Conservation (phyloP, 1,140 invertebrate species). For the Conus ventricosus region DNA sequence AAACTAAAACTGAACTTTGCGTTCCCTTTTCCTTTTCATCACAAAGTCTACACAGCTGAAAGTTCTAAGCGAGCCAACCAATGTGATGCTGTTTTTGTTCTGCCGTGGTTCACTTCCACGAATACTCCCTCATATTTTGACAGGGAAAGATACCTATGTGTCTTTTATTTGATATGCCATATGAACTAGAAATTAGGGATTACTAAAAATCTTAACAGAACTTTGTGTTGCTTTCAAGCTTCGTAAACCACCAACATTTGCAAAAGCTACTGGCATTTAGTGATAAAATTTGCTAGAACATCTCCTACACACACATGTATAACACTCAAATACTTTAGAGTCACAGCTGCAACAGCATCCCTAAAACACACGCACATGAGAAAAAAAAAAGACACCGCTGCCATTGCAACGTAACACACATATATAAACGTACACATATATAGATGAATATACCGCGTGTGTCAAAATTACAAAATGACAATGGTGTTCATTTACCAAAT, state of each 20-base stretch:
- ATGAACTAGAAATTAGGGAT: background rate
- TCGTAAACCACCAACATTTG: background rate
- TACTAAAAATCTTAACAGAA: background rate
- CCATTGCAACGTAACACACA: background rate
- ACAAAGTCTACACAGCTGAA: too few species aligned
- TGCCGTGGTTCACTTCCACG: too few species aligned
- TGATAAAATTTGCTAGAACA: background rate
- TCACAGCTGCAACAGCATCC: background rate
- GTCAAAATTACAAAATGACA: background rate
- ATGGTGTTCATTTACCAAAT: background rate
- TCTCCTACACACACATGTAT: background rate
- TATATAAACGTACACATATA: background rate
- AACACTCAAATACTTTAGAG: background rate
- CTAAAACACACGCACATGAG: background rate
- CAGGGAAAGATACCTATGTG: too few species aligned
- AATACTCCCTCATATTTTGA: too few species aligned
- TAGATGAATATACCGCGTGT: background rate
- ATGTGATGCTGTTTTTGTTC: too few species aligned
- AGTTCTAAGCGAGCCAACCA: too few species aligned
- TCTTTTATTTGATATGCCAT: background rate
- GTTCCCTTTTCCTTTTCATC: too few species aligned
- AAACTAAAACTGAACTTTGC: too few species aligned
- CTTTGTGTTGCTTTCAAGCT: background rate
- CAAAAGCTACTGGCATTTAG: background rate
- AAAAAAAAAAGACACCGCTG: background rate